Evolutionary conservation across 2,113 vertebrate genomes (phyloP).

Genomic region (Cinclus mexicanus): DNA sequence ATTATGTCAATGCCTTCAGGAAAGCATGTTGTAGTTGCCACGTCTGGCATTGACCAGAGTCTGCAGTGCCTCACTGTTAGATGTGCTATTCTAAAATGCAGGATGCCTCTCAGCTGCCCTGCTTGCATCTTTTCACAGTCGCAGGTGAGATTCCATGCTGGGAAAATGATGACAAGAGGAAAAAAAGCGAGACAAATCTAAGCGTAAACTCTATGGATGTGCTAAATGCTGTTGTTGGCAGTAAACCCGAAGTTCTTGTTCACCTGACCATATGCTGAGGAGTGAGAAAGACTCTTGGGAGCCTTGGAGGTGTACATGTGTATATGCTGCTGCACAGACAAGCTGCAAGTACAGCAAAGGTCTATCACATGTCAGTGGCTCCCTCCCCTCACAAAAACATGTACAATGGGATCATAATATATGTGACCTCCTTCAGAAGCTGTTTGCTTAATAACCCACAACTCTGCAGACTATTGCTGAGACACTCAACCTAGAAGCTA

Average conservation of each 20-base stretch:
- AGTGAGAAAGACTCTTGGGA: neutral
- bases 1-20: neutral
- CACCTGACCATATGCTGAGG: neutral
- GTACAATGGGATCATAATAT: neutral
- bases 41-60: neutral
- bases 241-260: neutral
- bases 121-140: neutral
- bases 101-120: neutral
- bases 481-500: neutral
- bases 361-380: neutral
- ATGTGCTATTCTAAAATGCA: neutral
- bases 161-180: neutral
- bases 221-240: neutral
- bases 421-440: neutral
- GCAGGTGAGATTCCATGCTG: neutral
- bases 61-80: neutral
- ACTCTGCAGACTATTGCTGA: neutral
- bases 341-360: neutral
- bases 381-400: neutral
- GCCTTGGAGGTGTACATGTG: neutral
- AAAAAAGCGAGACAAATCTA: neutral
- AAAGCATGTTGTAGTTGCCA: neutral
- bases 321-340: neutral
- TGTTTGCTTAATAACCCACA: neutral
- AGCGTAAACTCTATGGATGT: neutral